Percentiles rank a stretch among this genome's conserved stretches.
Evolutionary conservation across 2,797 vertebrate species (phyloP).

Genomic region (Manis javanica): DNA sequence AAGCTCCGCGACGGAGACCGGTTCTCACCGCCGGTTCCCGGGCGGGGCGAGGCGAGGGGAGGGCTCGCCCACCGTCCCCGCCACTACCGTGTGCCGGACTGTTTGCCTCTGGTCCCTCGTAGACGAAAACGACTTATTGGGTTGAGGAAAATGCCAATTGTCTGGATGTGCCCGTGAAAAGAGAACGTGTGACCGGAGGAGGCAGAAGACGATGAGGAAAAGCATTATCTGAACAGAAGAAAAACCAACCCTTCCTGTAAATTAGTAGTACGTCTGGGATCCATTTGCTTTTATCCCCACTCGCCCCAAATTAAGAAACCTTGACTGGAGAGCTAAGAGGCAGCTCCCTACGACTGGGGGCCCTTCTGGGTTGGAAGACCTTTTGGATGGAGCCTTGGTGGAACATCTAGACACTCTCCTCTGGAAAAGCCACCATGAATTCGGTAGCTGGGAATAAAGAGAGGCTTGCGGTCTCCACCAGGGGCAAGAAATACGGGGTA

Average conservation of each 20-base stretch:
- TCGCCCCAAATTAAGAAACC: slow-evolving; percentile 7
- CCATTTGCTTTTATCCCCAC: slow-evolving; percentile 37
- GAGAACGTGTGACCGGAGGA: slow-evolving; percentile 64
- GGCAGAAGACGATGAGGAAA: slow-evolving; percentile 80
- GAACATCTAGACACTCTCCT: slow-evolving; percentile 63
- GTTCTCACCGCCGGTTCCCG: slow-evolving; percentile 75
- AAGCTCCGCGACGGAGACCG: slow-evolving; percentile 80
- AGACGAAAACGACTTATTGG: slow-evolving; percentile 46
- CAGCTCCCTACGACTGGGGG: background rate
- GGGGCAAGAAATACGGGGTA: slow-evolving; percentile 97
- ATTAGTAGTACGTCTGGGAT: slow-evolving; percentile 72
- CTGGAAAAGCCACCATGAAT: slow-evolving; percentile 89
- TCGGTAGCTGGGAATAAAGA: slow-evolving; percentile 96
- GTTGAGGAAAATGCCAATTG: slow-evolving; percentile 37
- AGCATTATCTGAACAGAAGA: slow-evolving; percentile 70
- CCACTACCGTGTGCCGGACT: background rate
- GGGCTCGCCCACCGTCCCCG: background rate
- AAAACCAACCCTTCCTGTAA: slow-evolving; percentile 42
- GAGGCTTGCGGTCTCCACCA: slow-evolving; percentile 89
- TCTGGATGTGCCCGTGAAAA: slow-evolving; percentile 69
- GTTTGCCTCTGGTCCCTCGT: background rate
- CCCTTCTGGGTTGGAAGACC: slow-evolving; percentile 62
- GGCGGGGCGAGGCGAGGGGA: slow-evolving; percentile 3
- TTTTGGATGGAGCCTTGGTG: slow-evolving; percentile 82
- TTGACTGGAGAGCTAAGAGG: slow-evolving; percentile 41